A percentile compares a stretch with the other conserved stretches of the same genome.
These are phyloP conservation scores for Parotia lawesii DNA, from an alignment of 2,113 vertebrate species.

Conservation along the genomic window DNA sequence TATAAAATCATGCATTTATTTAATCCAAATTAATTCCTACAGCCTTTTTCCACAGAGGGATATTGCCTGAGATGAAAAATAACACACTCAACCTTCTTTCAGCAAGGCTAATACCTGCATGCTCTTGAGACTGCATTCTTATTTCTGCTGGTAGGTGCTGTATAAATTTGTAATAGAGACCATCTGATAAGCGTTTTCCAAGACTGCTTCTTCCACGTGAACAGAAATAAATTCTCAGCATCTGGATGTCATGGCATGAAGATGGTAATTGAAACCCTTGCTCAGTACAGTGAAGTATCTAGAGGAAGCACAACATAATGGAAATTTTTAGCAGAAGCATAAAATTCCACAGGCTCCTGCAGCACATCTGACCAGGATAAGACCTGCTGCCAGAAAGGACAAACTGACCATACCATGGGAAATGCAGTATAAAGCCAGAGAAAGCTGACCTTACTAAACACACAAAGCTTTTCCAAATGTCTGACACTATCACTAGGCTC, in stretches of 20 bases:
- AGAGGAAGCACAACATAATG: not conserved
- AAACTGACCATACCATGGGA: not conserved
- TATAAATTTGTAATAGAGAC: not conserved
- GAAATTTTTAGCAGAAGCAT: not conserved
- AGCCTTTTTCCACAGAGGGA: not conserved
- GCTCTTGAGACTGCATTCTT: not conserved
- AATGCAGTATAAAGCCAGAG: not conserved
- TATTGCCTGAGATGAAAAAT: not conserved
- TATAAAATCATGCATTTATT: not conserved
- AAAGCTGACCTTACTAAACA: not conserved
- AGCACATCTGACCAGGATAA: not conserved
- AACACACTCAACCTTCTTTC: not conserved
- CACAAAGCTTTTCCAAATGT: not conserved
- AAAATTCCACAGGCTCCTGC: not conserved
- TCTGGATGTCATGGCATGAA: not conserved
- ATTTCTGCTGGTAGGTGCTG: not conserved
- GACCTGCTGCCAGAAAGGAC: not conserved
- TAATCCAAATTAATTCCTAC: not conserved
- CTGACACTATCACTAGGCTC: not conserved
- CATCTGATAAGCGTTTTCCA: not conserved
- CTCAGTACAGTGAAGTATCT: not conserved
- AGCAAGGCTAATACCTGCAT: not conserved
- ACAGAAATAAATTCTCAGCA: constrained; percentile 26
- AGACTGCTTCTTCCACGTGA: not conserved
- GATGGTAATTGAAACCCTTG: not conserved